A percentile compares a stretch with the other conserved stretches of the same genome.
phyloP scores from a whole-genome alignment of 2,888 invertebrate species.

The Pammene aurita region DNA sequence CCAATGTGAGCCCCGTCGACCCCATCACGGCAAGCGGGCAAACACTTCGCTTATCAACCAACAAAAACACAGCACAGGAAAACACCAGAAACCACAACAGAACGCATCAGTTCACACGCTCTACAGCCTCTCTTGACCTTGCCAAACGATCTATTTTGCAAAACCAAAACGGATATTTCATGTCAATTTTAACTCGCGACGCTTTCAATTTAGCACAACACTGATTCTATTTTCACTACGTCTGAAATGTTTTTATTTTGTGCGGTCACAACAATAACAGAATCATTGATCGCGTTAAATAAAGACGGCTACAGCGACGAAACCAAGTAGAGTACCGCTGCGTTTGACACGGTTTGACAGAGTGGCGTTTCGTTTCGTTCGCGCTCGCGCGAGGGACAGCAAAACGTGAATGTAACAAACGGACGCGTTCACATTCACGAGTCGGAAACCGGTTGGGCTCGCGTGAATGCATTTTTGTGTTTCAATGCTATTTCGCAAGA shows the following conservation, averaged over 20 bases:
- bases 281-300: constrained; percentile 68
- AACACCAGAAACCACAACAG: constrained; percentile 50
- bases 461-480: constrained; percentile 15
- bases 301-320: constrained; percentile 54
- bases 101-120: constrained; percentile 66
- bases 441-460: constrained; percentile 13
- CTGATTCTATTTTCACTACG: constrained; percentile 51
- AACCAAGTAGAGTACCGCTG: constrained; percentile 50
- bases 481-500: constrained; percentile 19
- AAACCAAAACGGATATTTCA: constrained; percentile 55
- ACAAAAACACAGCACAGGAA: constrained; percentile 54
- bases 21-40: constrained; percentile 60
- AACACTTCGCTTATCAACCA: constrained; percentile 53
- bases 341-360: constrained; percentile 58
- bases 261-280: constrained; percentile 75
- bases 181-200: constrained; percentile 48
- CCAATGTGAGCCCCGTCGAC: constrained; percentile 84
- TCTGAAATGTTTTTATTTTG: constrained; percentile 56
- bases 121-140: constrained; percentile 57
- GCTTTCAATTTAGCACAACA: constrained; percentile 55
- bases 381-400: constrained; percentile 23
- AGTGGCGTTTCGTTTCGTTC: constrained; percentile 51
- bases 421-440: constrained; percentile 34
- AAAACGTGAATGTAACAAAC: constrained; percentile 34
- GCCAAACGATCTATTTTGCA: constrained; percentile 59